Evolutionary conservation across 2,797 vertebrate species (phyloP), one percentile per base, ranked within the genome.

Genomic region (Malacoctenus gilli): DNA sequence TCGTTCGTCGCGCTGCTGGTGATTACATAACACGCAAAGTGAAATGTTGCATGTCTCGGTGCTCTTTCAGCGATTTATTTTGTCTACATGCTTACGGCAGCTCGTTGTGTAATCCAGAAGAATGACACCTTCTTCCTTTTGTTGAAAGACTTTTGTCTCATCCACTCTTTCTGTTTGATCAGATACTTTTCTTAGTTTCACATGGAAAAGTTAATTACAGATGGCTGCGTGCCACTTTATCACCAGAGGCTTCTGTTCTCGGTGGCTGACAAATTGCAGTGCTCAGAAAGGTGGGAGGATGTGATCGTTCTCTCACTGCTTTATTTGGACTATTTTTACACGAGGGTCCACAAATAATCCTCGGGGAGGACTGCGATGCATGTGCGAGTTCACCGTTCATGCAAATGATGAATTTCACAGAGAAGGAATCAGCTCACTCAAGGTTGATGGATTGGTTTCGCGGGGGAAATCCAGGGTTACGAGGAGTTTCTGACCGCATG

Each of bases 21-120:
- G 39, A 49, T 77, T 60, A 61, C 35, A 8, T 48, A 71, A 71
- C 47, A 31, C 10, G 46, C 2, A 30, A 14, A 21, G 40, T 42
- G 44, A 43, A 62, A 56, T 25, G 16, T 34, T 44, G 47, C 47
- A 52, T 52, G 37, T 44, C 55, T 68, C 15, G 38, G 38, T 44
- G 21, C 8, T 13, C n/a, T n/a, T n/a, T n/a, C n/a, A n/a, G n/a
- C n/a, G n/a, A n/a, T n/a, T n/a, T n/a, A n/a, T n/a, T n/a, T n/a
- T n/a, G n/a, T n/a, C n/a, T n/a, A n/a, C n/a, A n/a, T n/a, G n/a
- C n/a, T n/a, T n/a, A n/a, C n/a, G 37, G 40, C 8, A 8, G 11
- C 48, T 16, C 19, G 5, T 51, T 35, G 16, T 46, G 23, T 9
- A 48, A 49, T 51, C 11, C 8, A 13, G 21, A 14, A 37, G 8